Evolutionary conservation across 2,797 vertebrate species (phyloP).

Genomic region (Kryptopterus vitreolus): DNA sequence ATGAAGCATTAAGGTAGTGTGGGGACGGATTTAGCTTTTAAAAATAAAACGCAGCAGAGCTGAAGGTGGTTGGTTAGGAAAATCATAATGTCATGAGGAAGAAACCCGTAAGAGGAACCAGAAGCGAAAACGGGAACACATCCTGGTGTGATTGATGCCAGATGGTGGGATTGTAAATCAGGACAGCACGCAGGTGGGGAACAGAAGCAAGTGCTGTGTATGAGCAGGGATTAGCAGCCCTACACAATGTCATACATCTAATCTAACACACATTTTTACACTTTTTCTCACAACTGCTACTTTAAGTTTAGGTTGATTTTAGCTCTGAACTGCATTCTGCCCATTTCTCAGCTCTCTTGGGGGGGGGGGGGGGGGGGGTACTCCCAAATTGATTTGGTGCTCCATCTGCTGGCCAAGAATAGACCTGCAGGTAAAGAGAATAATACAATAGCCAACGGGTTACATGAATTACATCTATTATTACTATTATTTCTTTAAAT

Average conservation of each 20-base stretch:
- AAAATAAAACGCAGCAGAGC: background rate
- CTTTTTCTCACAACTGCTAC: background rate
- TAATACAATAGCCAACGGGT: background rate
- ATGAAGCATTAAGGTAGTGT: background rate
- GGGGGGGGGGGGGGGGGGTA: no score
- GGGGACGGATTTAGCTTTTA: background rate
- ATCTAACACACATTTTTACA: background rate
- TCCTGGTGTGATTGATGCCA: background rate
- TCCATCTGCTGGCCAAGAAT: slow-evolving; percentile 2
- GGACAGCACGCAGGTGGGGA: background rate
- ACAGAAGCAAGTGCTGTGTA: background rate
- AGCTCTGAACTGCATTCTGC: no score
- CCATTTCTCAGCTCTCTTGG: background rate
- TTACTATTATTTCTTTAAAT: no score
- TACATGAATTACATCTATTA: background rate
- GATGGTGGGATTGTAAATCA: background rate
- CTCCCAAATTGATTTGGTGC: background rate
- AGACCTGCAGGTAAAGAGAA: background rate
- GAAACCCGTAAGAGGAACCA: background rate
- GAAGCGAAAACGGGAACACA: background rate
- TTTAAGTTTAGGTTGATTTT: background rate
- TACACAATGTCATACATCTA: background rate
- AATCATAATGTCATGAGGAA: background rate
- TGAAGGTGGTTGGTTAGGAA: background rate
- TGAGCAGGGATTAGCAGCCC: background rate